Evolutionary conservation across 2,888 invertebrate species (phyloP).

Genomic region (Marronus borbonicus): DNA sequence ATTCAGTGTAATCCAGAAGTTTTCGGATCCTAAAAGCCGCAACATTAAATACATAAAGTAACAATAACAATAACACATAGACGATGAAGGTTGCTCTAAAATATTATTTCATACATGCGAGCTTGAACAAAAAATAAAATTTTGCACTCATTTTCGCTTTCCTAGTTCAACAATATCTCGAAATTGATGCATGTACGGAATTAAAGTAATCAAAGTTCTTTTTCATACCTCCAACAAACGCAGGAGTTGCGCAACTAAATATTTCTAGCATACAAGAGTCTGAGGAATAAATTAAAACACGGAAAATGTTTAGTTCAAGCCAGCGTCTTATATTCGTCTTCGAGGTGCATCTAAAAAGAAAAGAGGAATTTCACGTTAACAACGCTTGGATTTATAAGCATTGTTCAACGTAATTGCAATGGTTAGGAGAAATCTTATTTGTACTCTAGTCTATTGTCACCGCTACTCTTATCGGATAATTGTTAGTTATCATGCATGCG

Average conservation of each 20-base stretch:
- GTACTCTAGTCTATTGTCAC: constrained; percentile 15
- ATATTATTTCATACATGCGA: too few relatives aligned
- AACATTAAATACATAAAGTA: too few relatives aligned
- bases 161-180: constrained; percentile 11
- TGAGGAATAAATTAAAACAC: not conserved
- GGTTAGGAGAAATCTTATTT: constrained; percentile 19
- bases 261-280: not conserved
- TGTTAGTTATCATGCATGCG: not conserved
- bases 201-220: not conserved
- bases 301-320: constrained; percentile 12
- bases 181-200: not conserved
- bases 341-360: constrained; percentile 5
- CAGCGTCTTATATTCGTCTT: constrained; percentile 8
- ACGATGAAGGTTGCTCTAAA: too few relatives aligned
- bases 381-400: not conserved
- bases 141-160: constrained; percentile 3
- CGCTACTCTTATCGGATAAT: not conserved
- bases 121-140: not conserved
- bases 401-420: constrained; percentile 14
- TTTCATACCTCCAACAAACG: not conserved
- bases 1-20: too few relatives aligned
- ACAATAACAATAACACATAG: too few relatives aligned
- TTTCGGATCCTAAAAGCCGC: too few relatives aligned
- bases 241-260: not conserved
- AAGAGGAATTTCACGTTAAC: constrained; percentile 24